Evolutionary conservation across 35 echinoderm and acorn worm species (phyloP), one percentile per base, ranked within the genome.

Genomic region (Apostichopus japonicus): DNA sequence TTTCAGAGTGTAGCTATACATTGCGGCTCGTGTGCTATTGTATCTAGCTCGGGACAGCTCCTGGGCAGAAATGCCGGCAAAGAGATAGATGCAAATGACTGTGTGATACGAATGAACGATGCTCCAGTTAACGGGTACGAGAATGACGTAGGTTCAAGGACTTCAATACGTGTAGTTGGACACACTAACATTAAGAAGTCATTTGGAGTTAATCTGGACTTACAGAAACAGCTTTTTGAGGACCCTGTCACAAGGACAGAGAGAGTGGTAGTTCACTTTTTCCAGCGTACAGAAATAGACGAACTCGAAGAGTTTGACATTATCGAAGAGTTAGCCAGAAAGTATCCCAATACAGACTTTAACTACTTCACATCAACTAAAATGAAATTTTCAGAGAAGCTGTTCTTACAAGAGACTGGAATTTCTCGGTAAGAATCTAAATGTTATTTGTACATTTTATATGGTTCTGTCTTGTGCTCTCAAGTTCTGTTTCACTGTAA

Each of bases 391-490:
- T 92, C 93, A 0, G 97, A 99, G 53, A 92, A 95, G 24, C 77
- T 99, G 15, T 99, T 99, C 65, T 58, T 90, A 21, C 95, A 95
- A 78, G 97, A 99, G 92, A 99, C 97, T 54, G 97, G 95, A 25
- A 83, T 96, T 75, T 96, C 88, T 86, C 87, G 97, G 97, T 99
- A 92, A 84, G 94, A 7, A 63, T 59, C 33, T 44, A 1, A 44
- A 33, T 1, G 27, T 33, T 33, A 33, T 33, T 33, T 33, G 2
- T 4, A 44, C 33, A 44, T 44, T 44, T 44, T 44, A 44, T 44
- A 44, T 3, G 33, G 33, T 44, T 44, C 33, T 44, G 33, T 44
- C 33, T 44, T 44, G 2, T 4, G 2, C 33, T 44, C 33, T 44
- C 33, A 44, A 44, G 33, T 44, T 44, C 33, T 44, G 33, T 44